Percentiles rank a stretch among this genome's conserved stretches.
Evolutionary conservation across 2,113 vertebrate genomes (phyloP).

Genomic region (Heterotilapia buettikoferi): DNA sequence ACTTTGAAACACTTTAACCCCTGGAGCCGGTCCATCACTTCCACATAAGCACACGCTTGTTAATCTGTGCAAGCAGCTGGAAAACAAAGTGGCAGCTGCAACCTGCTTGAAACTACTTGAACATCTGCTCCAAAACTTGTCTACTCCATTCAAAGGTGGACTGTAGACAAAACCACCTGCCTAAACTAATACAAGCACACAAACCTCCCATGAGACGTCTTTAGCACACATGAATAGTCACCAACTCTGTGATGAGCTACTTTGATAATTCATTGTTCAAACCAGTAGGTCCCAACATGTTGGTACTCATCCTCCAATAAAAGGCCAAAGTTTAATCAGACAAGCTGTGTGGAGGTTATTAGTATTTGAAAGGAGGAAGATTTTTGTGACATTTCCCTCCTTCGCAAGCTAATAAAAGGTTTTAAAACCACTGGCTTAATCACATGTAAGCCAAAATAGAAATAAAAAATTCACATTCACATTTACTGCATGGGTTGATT

Average conservation of each 20-base stretch:
- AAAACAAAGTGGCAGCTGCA: slow-evolving; percentile 17
- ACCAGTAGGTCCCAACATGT: not conserved
- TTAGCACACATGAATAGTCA: not conserved
- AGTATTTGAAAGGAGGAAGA: not conserved
- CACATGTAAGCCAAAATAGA: not conserved
- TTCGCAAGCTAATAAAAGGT: not conserved
- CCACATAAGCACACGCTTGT: not conserved
- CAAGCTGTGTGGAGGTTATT: not conserved
- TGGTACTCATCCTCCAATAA: not conserved
- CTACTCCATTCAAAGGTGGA: not conserved
- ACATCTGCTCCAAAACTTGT: not conserved
- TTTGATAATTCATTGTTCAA: not conserved
- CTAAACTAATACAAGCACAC: not conserved
- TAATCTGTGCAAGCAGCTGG: slow-evolving; percentile 14
- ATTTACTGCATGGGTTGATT: not conserved
- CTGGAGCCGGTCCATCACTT: slow-evolving; percentile 7
- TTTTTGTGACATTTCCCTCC: not conserved
- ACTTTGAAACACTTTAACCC: slow-evolving; percentile 31
- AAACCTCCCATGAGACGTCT: not conserved
- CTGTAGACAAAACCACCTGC: not conserved
- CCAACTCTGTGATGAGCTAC: not conserved
- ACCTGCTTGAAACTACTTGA: slow-evolving; percentile 1
- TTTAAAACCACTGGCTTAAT: not conserved
- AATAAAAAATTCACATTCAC: not conserved
- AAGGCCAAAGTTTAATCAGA: not conserved